Base-by-base conservation (phyloP, 2,113 vertebrate species). In the Spea multiplicata region DNA sequence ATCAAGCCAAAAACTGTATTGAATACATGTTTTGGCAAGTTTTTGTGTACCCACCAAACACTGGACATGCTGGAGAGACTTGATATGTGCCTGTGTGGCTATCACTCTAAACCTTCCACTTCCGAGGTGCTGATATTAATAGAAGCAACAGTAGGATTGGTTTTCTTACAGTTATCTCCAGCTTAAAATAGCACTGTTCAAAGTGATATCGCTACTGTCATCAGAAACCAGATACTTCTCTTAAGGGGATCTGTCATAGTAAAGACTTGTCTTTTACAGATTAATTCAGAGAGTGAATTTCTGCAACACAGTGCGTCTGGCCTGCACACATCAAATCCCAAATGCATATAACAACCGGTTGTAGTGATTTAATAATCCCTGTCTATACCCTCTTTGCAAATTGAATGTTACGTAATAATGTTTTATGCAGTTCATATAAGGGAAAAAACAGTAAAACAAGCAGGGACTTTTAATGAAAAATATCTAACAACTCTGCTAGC, bases 311-410 rank as follows among this genome's bases (percentile, higher is more conserved):
- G 47, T 69, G 61, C 7, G 8, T 3, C 5, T n/a, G n/a, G n/a
- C n/a, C n/a, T n/a, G n/a, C n/a, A n/a, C n/a, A n/a, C 64, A 59
- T 59, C 65, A 74, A 74, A 80, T 80, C 78, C 78, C 78, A 73
- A 13, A 69, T 74, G 71, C 12, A n/a, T 80, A 30, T 73, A 53
- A 74, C 78, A 80, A 69, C 64, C 71, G 74, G 78, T 53, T 68
- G 64, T 73, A 73, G 78, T 73, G 74, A 62, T 74, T 47, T 66
- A 72, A 57, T 74, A 80, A 73, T 80, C 77, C 64, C n/a, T 45
- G 71, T 80, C 70, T 66, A 59, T 73, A 74, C 50, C 44, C 73
- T 53, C n/a, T 73, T 55, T 10, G 65, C 77, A 67, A 74, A 74
- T 80, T 44, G 68, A 80, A 80, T 61, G 64, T 68, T 68, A 68